Base-by-base conservation (phyloP, 2,113 vertebrate species). In the Eupsittula cactorum region DNA sequence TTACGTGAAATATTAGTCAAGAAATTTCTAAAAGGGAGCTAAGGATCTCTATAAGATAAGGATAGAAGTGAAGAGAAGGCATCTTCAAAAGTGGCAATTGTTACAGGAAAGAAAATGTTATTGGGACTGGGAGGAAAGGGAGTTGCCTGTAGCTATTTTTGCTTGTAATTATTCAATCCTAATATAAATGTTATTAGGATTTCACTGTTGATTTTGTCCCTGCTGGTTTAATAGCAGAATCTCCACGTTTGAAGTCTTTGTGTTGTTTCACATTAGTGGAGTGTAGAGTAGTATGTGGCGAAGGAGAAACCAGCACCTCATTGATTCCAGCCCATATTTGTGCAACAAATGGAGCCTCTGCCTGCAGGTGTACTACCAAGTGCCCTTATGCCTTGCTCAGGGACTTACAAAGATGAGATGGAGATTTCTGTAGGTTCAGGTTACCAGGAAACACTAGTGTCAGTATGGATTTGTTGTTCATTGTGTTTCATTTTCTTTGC, bases 251-350 rank as follows among this genome's bases (percentile, higher is more conserved):
- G 28, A 21, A 9, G 16, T 21, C 49, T 49, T 87, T 21, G 4
- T 67, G 13, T 28, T 87, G 3, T 73, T 86, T 73, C n/a, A 28
- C 1, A 0, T 6, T 50, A 14, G 2, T 77, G 27, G 33, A 81
- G 7, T 10, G 28, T 3, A 14, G 8, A 62, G 3, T 7, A 50
- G 27, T 4, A 49, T 0, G 0, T 4, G 19, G 14, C 13, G 35
- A 88, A 52, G 13, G 29, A 75, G 47, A 88, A 81, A 52, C 3
- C 20, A 85, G 27, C 24, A 69, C 16, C 20, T 59, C n/a, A 53
- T 42, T 59, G 27, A 49, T 57, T 65, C n/a, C 23, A 59, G 31
- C 11, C 27, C 47, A 3, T 49, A 39, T 88, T 15, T 64, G 10
- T 52, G 20, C 25, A 41, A 33, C 28, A 29, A 80, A 50, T 4